Base-by-base conservation (phyloP, 2,113 vertebrate species). In the Phyllostomus discolor region DNA sequence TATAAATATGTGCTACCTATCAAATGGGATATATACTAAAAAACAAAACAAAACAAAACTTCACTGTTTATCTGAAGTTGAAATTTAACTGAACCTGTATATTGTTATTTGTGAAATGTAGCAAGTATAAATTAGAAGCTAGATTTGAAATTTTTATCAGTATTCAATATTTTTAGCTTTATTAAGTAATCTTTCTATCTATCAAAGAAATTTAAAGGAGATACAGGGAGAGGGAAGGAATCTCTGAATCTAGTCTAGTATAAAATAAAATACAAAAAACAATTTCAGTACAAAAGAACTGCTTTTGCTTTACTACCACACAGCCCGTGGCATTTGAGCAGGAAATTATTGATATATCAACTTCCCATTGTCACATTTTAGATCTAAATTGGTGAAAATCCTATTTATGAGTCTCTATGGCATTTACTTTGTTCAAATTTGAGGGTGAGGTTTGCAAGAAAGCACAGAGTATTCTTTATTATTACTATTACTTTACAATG, bases 351-450 rank as follows among this genome's bases (percentile, higher is more conserved):
- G 95, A 98, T 96, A 97, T 91, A 88, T 94, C 20, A 28, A 96
- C 96, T 89, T 97, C 62, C 92, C 87, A 97, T 96, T 98, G 98
- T 98, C 98, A 98, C 83, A 96, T 62, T 97, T 96, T 94, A 97
- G 97, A 98, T 97, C 95, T 96, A 97, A 97, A 98, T 46, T 79
- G 91, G 88, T 94, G 73, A 96, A 98, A 98, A 97, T 90, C 91
- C 95, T 97, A 95, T 94, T 95, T 97, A 76, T 75, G 12, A 0
- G 64, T 95, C 95, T 96, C 96, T 90, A 94, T 96, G 92, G 78
- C 94, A 98, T 97, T 98, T 41, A 67, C 90, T 98, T 98, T 98
- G 24, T 93, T 94, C 80, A 75, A 19, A 70, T 79, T 72, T 54
- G 31, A 33, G 83, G 50, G 5, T 81, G 28, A 43, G 2, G 94